phyloP scores from a whole-genome alignment of 2,797 vertebrate species.

The Myotis myotis region DNA sequence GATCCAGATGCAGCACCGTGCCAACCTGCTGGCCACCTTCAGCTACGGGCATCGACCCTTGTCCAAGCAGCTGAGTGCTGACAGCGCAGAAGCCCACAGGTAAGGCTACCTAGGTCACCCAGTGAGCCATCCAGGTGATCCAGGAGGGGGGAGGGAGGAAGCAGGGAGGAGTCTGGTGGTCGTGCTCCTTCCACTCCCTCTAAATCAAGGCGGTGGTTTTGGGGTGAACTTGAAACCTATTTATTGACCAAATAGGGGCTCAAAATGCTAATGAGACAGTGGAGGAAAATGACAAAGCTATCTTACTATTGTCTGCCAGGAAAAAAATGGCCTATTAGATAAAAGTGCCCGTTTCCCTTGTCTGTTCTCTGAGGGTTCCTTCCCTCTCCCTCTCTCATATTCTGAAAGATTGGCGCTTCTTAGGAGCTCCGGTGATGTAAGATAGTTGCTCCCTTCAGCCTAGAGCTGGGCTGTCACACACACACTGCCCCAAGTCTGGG shows the following conservation, averaged over 20 bases:
- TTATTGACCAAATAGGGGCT: not conserved
- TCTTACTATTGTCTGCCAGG: not conserved
- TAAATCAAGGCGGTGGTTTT: not conserved
- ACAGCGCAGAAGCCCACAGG: constrained; percentile 98
- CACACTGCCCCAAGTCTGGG: not conserved
- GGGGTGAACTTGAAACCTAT: not conserved
- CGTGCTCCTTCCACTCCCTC: not conserved
- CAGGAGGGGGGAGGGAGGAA: not conserved
- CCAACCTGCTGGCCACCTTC: constrained; percentile 90
- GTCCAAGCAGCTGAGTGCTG: constrained; percentile 98
- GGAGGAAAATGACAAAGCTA: not conserved
- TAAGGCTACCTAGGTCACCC: constrained; percentile 59
- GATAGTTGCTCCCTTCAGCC: not conserved
- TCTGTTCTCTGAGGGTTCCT: not conserved
- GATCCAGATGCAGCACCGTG: constrained; percentile 88
- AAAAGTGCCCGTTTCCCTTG: not conserved
- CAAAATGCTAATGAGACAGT: not conserved
- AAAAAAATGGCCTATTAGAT: not conserved
- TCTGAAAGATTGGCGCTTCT: not conserved
- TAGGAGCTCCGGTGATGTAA: not conserved
- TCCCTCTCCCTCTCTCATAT: not conserved
- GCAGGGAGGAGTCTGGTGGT: not conserved
- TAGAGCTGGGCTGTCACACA: not conserved
- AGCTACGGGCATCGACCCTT: constrained; percentile 92
- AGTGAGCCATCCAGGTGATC: accelerated